Evolutionary conservation across 2,797 vertebrate genomes (phyloP), one percentile per base, ranked within the genome.

Genomic region (Syngnathus acus): DNA sequence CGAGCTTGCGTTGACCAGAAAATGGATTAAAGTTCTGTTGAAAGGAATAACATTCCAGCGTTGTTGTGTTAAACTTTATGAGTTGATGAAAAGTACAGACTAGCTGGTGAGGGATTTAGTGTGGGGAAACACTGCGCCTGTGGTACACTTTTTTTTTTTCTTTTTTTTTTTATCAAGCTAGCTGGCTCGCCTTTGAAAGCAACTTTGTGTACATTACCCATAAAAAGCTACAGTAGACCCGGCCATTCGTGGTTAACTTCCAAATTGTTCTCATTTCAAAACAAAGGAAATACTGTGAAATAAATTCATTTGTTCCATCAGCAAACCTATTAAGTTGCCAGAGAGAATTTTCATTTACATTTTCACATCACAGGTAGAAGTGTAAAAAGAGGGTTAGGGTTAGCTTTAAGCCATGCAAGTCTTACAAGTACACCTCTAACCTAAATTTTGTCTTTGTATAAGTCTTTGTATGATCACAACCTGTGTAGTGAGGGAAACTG

Each of bases 61-160:
- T 42, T 85, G 86, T 89, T 86, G 78, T 87, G 85, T 89, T 86
- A 83, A 87, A 86, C 80, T 86, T 86, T 82, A 87, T 6, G 77
- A 87, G 75, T 83, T 83, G 84, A 87, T 84, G 85, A 89, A 84
- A 84, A 87, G 79, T 76, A 76, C 82, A 85, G 82, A 70, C 82
- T 61, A 70, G 77, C 80, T 80, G 81, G 74, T 86, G 84, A 82
- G 80, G 81, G 84, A 84, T 84, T 87, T 84, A 78, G 72, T 76
- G 76, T 75, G 72, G 66, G 76, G 84, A 81, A 86, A 82, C 77
- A 73, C 76, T 80, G 76, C 67, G 69, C 79, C 84, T 78, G 74
- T 78, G 83, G 72, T 86, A 76, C 77, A 75, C 80, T 80, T 79
- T 75, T 79, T 76, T 42, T 84, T 85, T 84, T 81, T 80, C 69